Percentiles rank a stretch among this genome's conserved stretches.
Evolutionary conservation across 2,888 invertebrate species (phyloP).

Genomic region (Isoperla grammatica): DNA sequence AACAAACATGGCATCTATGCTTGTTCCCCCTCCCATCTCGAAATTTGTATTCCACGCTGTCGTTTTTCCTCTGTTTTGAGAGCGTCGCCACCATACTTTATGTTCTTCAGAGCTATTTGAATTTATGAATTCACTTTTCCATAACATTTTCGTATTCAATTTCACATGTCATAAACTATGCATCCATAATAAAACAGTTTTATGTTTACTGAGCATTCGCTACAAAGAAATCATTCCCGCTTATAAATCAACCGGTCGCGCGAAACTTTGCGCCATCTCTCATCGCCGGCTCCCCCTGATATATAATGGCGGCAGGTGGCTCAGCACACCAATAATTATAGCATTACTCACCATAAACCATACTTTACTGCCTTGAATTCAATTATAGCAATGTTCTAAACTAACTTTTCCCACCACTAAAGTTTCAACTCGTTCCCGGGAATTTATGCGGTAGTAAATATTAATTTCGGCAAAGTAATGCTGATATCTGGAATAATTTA

Average conservation of each 20-base stretch:
- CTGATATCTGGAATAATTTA: constrained; percentile 20
- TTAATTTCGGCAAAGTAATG: constrained; percentile 18
- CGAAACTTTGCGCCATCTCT: constrained; percentile 4
- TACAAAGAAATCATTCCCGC: constrained; percentile 9
- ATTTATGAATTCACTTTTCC: constrained; percentile 22
- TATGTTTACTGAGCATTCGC: background rate
- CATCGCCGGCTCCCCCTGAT: constrained; percentile 6
- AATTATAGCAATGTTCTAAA: constrained; percentile 15
- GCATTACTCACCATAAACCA: constrained; percentile 18
- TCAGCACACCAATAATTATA: constrained; percentile 13
- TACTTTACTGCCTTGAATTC: constrained; percentile 12
- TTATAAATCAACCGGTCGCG: constrained; percentile 6
- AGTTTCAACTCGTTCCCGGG: constrained; percentile 4
- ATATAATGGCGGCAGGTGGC: constrained; percentile 11
- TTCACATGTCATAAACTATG: constrained; percentile 16
- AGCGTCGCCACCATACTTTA: constrained; percentile 5
- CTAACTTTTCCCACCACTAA: constrained; percentile 17
- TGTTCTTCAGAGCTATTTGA: constrained; percentile 19
- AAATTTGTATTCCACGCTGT: constrained; percentile 11
- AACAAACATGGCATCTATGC: constrained; percentile 13
- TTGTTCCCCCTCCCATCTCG: background rate
- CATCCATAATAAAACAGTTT: constrained; percentile 14
- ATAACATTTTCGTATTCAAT: constrained; percentile 19
- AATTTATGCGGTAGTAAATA: constrained; percentile 18
- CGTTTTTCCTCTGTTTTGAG: constrained; percentile 4